Evolutionary conservation across 2,888 invertebrate species (phyloP).

Genomic region (Cosmorhoe ocellata): DNA sequence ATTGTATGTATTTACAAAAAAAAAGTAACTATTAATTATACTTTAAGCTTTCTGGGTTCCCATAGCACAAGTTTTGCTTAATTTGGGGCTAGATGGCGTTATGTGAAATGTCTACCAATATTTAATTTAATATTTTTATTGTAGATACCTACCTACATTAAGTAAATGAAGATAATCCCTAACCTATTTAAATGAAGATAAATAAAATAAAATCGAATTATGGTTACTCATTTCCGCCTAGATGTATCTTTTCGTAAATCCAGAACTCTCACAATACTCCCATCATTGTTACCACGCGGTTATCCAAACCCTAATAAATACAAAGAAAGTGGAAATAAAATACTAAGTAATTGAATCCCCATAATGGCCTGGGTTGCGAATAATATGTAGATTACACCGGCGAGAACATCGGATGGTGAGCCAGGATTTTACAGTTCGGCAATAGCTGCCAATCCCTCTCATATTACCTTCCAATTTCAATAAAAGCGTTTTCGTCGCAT

Average conservation of each 20-base stretch:
- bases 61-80: too few relatives aligned
- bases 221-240: too few relatives aligned
- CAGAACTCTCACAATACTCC: not conserved
- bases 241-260: not conserved
- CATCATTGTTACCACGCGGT: conserved; percentile 11
- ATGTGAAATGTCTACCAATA: too few relatives aligned
- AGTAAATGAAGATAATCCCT: too few relatives aligned
- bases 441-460: conserved; percentile 78
- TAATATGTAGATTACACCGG: conserved; percentile 62
- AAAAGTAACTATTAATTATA: too few relatives aligned
- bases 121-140: too few relatives aligned
- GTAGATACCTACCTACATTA: too few relatives aligned
- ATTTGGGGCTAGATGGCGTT: too few relatives aligned
- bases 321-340: conserved; percentile 42
- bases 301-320: conserved; percentile 5
- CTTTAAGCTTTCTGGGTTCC: too few relatives aligned
- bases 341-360: conserved; percentile 72
- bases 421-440: conserved; percentile 73
- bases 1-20: too few relatives aligned
- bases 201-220: too few relatives aligned
- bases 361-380: conserved; percentile 44
- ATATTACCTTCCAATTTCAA: conserved; percentile 79
- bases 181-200: too few relatives aligned
- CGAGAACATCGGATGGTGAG: conserved; percentile 66
- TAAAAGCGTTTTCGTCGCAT: conserved; percentile 69